phyloP scores from a whole-genome alignment of 2,113 vertebrate genomes.

The Chaetorhynchus papuensis region DNA sequence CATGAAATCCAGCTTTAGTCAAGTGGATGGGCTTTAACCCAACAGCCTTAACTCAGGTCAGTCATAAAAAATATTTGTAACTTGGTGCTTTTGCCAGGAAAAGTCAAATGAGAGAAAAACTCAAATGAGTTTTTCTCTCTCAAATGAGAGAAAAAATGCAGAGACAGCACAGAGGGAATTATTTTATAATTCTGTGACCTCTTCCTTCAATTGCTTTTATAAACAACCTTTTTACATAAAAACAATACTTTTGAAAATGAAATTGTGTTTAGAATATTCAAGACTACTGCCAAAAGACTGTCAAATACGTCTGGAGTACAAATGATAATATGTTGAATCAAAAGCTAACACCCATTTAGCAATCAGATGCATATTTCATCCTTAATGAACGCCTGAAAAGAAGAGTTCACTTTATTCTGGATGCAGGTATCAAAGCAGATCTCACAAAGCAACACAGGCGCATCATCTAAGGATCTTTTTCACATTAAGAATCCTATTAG shows the following conservation, averaged over 20 bases:
- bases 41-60: neutral
- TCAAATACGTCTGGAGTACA: neutral
- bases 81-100: neutral
- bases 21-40: neutral
- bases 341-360: slow-evolving; percentile 76
- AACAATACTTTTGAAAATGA: neutral
- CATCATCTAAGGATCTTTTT: slow-evolving; percentile 95
- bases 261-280: neutral
- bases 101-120: neutral
- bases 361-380: slow-evolving; percentile 81
- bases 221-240: neutral
- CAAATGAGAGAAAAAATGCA: neutral
- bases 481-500: slow-evolving; percentile 99
- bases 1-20: neutral
- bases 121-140: too few relatives aligned
- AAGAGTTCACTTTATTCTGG: slow-evolving; percentile 77
- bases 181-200: neutral
- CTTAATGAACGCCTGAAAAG: slow-evolving; percentile 79
- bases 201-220: neutral
- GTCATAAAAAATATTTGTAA: neutral
- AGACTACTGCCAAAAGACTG: neutral
- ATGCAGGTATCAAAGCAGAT: slow-evolving; percentile 73
- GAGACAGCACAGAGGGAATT: neutral
- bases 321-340: slow-evolving; percentile 61
- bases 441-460: slow-evolving; percentile 66